Conservation (phyloP, 2,888 invertebrate genomes). For the Pteria penguin region DNA sequence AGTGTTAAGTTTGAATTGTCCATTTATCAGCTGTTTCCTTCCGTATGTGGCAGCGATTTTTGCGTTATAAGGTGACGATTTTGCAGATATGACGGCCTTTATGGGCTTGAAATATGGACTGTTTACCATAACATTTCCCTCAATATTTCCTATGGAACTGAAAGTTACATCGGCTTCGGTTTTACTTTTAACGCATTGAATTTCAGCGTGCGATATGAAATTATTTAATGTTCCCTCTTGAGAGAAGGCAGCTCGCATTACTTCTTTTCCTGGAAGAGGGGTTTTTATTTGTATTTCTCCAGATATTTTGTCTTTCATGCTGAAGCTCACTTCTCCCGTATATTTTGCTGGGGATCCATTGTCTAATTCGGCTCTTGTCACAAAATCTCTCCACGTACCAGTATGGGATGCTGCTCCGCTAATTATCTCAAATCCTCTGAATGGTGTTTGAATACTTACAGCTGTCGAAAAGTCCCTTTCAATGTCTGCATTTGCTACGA, state of each 20-base stretch:
- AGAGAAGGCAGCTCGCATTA: conserved; percentile 33
- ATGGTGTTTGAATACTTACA: conserved; percentile 38
- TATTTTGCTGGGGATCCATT: conserved; percentile 24
- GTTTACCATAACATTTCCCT: conserved; percentile 16
- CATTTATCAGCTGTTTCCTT: conserved; percentile 5
- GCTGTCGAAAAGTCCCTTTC: conserved; percentile 10
- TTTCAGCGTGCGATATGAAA: conserved; percentile 43
- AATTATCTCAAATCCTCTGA: conserved; percentile 42
- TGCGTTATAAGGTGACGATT: neutral
- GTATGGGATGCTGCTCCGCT: conserved; percentile 58
- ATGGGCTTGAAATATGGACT: conserved; percentile 15
- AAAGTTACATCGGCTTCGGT: conserved; percentile 44
- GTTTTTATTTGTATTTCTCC: conserved; percentile 36
- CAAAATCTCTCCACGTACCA: conserved; percentile 53
- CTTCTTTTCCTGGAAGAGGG: conserved; percentile 44
- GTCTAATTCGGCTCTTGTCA: conserved; percentile 51
- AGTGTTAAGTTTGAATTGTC: neutral
- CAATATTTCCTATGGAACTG: conserved; percentile 21
- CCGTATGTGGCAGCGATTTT: conserved; percentile 11
- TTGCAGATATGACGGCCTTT: conserved; percentile 15
- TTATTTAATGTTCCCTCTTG: conserved; percentile 40
- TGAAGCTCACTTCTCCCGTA: conserved; percentile 26
- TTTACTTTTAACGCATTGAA: conserved; percentile 36
- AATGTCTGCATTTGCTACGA: conserved; percentile 1
- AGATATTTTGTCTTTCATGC: neutral